These are phyloP conservation scores for Axea sp. DNA, from an alignment of 2,888 invertebrate genomes.

Conservation along the genomic window DNA sequence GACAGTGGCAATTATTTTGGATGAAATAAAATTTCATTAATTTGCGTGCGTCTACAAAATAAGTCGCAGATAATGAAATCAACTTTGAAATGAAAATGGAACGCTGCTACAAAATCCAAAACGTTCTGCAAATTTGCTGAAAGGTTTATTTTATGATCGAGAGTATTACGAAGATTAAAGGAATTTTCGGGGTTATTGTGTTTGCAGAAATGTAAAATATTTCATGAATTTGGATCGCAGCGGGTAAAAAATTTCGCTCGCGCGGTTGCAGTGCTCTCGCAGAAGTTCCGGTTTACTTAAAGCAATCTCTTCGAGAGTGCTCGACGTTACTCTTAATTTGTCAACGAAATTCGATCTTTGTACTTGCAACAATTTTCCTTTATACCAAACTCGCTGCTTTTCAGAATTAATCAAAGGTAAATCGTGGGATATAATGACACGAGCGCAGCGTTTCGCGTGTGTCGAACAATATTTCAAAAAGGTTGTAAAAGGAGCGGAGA, in stretches of 20 bases:
- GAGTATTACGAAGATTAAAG: conserved; percentile 1
- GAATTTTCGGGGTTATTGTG: conserved; percentile 20
- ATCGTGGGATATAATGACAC: no score
- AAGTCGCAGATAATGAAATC: neutral
- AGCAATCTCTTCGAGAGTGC: neutral
- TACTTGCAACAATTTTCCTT: neutral
- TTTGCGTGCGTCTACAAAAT: no score
- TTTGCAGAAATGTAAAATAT: conserved; percentile 21
- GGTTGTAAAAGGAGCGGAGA: no score
- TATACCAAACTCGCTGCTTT: no score
- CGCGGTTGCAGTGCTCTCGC: neutral
- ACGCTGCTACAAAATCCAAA: conserved; percentile 2
- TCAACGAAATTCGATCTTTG: neutral
- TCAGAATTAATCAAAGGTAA: no score
- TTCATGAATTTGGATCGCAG: neutral
- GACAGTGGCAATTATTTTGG: no score
- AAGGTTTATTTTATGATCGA: no score
- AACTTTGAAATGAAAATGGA: conserved; percentile 1
- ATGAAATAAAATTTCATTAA: no score
- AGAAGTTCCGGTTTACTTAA: neutral
- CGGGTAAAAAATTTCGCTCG: conserved; percentile 1
- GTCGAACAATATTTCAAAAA: no score
- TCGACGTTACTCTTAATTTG: neutral
- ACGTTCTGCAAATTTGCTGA: conserved; percentile 16
- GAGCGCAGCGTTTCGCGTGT: no score